Evolutionary conservation across 1,140 invertebrate species (phyloP), one percentile per base, ranked within the genome.

Genomic region (Nasonia giraulti): DNA sequence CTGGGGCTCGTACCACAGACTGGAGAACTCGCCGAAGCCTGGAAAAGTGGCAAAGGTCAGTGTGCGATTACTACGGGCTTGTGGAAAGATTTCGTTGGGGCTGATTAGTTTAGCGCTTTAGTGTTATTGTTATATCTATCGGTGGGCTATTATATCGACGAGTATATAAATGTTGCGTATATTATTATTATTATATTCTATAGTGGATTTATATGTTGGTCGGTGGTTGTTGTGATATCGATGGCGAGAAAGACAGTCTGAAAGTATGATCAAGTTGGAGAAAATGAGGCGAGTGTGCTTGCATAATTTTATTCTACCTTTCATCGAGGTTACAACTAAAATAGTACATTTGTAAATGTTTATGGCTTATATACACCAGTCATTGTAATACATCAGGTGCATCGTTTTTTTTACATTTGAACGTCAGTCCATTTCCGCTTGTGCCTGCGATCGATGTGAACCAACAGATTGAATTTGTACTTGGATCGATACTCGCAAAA

Each of bases 401-500:
- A 44, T 44, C 10, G 6, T 8, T 44, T 44, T 8, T 27, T 27
- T 27, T 27, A 44, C 7, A 44, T 17, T 50, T 2, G 47, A 14
- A 4, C 6, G n/a, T 62, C 55, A 7, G 17, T 62, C 20, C 14
- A 6, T 44, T 44, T 44, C 6, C 55, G 55, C 20, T 62, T 62
- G 55, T 62, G 55, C 2, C 55, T 62, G 7, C 55, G 55, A 62
- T 62, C 69, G 10, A 85, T 80, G 40, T 89, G 88, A 12, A 68
- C 69, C 14, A 31, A 73, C 7, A 89, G 31, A 68, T 89, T 86
- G 74, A 62, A 31, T 44, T 86, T 87, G 44, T 88, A 89, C 40
- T 89, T 87, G 76, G 68, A 73, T n/a, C 62, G 76, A 31, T 88
- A 87, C 20, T 86, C 77, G 86, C 91, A 92, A 74, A 89, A 87